phyloP scores from a whole-genome alignment of 2,888 invertebrate species.

The Meganola albula region DNA sequence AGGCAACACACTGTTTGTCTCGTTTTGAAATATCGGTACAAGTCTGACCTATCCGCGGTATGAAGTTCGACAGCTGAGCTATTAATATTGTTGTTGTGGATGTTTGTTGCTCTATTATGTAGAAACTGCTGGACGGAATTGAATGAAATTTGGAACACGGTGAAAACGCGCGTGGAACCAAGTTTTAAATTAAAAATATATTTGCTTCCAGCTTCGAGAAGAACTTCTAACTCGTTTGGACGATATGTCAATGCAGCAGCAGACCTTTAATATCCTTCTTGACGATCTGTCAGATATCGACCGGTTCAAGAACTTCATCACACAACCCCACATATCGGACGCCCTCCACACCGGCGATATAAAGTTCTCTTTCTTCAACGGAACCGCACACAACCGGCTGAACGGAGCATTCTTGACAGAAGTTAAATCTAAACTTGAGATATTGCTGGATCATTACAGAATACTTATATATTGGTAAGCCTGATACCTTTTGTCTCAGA shows the following conservation, averaged over 20 bases:
- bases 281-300: constrained; percentile 51
- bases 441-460: constrained; percentile 78
- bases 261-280: constrained; percentile 47
- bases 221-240: constrained; percentile 39
- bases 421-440: constrained; percentile 76
- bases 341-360: constrained; percentile 85
- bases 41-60: too few relatives aligned
- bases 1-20: too few relatives aligned
- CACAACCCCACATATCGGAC: constrained; percentile 68
- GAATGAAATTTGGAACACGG: too few relatives aligned
- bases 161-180: too few relatives aligned
- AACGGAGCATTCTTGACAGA: constrained; percentile 82
- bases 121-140: too few relatives aligned
- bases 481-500: too few relatives aligned
- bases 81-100: too few relatives aligned
- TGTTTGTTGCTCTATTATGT: too few relatives aligned
- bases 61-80: too few relatives aligned
- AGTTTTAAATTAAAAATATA: too few relatives aligned
- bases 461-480: constrained; percentile 82
- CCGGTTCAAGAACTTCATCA: constrained; percentile 77
- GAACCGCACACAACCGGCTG: constrained; percentile 45
- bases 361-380: constrained; percentile 46
- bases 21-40: too few relatives aligned
- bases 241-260: constrained; percentile 39
- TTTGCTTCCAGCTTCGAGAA: constrained; percentile 46